Evolutionary conservation across 2,888 invertebrate genomes (phyloP).

Genomic region (Athetis lepigone): DNA sequence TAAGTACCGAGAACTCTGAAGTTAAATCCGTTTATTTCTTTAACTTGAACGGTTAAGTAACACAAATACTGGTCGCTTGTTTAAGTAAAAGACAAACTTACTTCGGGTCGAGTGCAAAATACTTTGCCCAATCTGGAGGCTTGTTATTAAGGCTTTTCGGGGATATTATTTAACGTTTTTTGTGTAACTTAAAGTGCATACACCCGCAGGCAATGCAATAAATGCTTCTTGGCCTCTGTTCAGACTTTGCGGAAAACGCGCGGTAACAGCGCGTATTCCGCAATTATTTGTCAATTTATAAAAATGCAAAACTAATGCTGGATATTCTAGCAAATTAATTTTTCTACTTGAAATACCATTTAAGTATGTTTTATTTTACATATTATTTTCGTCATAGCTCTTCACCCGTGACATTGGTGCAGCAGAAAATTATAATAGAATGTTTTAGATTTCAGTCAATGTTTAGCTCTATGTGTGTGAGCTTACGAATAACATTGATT

Average conservation of each 20-base stretch:
- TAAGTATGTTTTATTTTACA: too few species aligned
- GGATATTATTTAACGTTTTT: conserved; percentile 36
- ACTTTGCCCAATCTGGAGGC: conserved; percentile 30
- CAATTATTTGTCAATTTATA: too few species aligned
- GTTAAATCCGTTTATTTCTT: conserved; percentile 55
- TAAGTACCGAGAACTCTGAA: conserved; percentile 31
- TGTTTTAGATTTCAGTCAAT: too few species aligned
- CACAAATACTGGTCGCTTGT: conserved; percentile 52
- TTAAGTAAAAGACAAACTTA: conserved; percentile 51
- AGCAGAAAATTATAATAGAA: too few species aligned
- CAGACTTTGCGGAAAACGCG: background rate
- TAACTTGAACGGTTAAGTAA: conserved; percentile 58
- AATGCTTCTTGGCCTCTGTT: background rate
- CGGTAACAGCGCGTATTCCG: too few species aligned
- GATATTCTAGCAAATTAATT: too few species aligned
- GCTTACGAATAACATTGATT: too few species aligned
- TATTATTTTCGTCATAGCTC: too few species aligned
- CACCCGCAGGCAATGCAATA: conserved; percentile 14
- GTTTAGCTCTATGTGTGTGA: too few species aligned
- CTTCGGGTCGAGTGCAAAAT: conserved; percentile 38
- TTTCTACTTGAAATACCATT: too few species aligned
- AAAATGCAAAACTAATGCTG: too few species aligned
- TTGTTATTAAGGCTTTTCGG: conserved; percentile 41
- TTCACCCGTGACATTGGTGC: too few species aligned
- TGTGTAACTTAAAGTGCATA: background rate